Evolutionary conservation across 1,140 invertebrate genomes (phyloP).

Genomic region (Drosophila bocki): DNA sequence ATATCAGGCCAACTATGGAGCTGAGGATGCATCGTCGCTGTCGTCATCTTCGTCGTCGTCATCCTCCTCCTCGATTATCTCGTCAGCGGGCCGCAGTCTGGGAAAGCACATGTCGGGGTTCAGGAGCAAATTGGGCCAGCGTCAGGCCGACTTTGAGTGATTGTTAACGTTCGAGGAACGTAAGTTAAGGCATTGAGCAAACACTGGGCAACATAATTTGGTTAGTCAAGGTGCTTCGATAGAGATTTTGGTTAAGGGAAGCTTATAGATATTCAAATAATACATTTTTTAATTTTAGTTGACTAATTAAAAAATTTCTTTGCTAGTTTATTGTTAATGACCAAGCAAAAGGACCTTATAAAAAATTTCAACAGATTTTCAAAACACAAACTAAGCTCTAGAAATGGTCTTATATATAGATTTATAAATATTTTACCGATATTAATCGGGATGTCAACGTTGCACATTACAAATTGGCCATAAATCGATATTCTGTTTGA

Average conservation of each 20-base stretch:
- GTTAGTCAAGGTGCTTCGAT: neutral
- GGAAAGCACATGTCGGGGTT: conserved; percentile 84
- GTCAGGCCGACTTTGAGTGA: conserved; percentile 69
- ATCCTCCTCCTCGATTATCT: conserved; percentile 42
- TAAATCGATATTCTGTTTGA: no score
- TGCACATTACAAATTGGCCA: no score
- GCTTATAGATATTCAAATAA: neutral
- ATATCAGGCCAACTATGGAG: conserved; percentile 78
- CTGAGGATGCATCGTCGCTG: conserved; percentile 35
- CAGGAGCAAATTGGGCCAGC: conserved; percentile 80
- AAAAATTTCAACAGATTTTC: neutral
- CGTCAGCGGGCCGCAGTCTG: conserved; percentile 70
- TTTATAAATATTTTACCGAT: no score
- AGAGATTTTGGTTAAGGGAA: no score
- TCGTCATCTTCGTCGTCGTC: conserved; percentile 29
- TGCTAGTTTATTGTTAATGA: no score
- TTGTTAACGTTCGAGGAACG: conserved; percentile 25
- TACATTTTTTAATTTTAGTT: neutral
- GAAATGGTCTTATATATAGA: no score
- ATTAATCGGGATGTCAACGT: no score
- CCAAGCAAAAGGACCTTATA: no score
- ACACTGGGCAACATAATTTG: conserved; percentile 17
- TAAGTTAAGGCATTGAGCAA: conserved; percentile 28
- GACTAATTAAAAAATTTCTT: no score
- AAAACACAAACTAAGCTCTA: neutral